A percentile compares a stretch with the other conserved stretches of the same genome.
Evolutionary conservation across 2,113 vertebrate species (phyloP).

Genomic region (Amphilophus citrinellus): DNA sequence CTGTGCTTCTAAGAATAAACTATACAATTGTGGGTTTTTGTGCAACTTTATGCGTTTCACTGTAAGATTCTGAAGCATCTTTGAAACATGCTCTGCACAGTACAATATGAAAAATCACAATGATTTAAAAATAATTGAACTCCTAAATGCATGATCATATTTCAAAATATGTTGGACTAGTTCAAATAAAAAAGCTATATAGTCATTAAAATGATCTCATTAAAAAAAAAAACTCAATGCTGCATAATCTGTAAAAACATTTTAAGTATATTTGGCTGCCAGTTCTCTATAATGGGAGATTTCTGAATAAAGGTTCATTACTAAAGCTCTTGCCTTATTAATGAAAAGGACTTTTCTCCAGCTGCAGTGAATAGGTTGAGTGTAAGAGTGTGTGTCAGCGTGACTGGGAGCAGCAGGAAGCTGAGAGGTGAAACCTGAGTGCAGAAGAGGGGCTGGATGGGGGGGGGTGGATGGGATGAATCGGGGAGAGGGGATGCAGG

Average conservation of each 20-base stretch:
- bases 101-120: neutral
- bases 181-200: neutral
- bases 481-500: slow-evolving; percentile 23
- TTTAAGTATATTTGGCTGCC: neutral
- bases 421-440: slow-evolving; percentile 73
- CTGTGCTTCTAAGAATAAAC: too few relatives aligned
- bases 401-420: slow-evolving; percentile 67
- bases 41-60: neutral
- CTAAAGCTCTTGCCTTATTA: neutral
- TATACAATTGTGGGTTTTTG: neutral
- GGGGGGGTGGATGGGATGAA: slow-evolving; percentile 1
- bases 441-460: slow-evolving; percentile 32
- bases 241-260: accelerated
- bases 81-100: neutral
- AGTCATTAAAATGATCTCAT: neutral
- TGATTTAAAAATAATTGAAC: neutral
- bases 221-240: neutral
- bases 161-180: neutral
- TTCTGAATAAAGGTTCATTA: neutral
- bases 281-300: neutral
- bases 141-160: neutral
- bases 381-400: slow-evolving; percentile 64
- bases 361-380: slow-evolving; percentile 43
- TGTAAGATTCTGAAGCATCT: neutral
- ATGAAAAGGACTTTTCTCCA: slow-evolving; percentile 11